These are phyloP conservation scores for Merluccius polli DNA, from an alignment of 2,797 vertebrate species.

Conservation along the genomic window DNA sequence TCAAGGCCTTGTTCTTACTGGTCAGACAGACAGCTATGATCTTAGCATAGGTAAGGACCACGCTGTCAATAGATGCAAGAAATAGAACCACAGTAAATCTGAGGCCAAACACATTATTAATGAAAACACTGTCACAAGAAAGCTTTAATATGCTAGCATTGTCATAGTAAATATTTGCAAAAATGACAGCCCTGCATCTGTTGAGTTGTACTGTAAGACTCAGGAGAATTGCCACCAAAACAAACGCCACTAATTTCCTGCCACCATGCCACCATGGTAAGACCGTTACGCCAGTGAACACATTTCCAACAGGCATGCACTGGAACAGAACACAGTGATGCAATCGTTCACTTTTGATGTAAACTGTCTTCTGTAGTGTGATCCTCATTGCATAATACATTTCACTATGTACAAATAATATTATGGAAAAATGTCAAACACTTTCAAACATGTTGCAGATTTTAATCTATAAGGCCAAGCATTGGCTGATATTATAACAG, in stretches of 20 bases:
- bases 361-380: no score
- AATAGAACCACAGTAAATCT: slow-evolving; percentile 52
- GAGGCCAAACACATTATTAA: slow-evolving; percentile 72
- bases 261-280: slow-evolving; percentile 48
- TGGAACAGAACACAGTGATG: no score
- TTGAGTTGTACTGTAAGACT: slow-evolving; percentile 58
- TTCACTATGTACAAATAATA: no score
- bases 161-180: slow-evolving; percentile 69
- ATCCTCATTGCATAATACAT: no score
- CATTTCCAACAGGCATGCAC: no score
- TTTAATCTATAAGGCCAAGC: no score
- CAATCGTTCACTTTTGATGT: no score
- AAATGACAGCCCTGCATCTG: slow-evolving; percentile 66
- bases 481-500: no score
- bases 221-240: slow-evolving; percentile 59
- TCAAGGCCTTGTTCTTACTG: slow-evolving; percentile 37
- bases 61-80: slow-evolving; percentile 39
- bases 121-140: slow-evolving; percentile 63
- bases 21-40: slow-evolving; percentile 58
- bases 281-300: slow-evolving; percentile 58
- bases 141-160: slow-evolving; percentile 72
- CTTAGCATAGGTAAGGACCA: slow-evolving; percentile 50
- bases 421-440: no score
- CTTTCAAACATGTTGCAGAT: no score
- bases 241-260: slow-evolving; percentile 44